Conservation (phyloP, 2,113 vertebrate species). For the Bufo bufo region DNA sequence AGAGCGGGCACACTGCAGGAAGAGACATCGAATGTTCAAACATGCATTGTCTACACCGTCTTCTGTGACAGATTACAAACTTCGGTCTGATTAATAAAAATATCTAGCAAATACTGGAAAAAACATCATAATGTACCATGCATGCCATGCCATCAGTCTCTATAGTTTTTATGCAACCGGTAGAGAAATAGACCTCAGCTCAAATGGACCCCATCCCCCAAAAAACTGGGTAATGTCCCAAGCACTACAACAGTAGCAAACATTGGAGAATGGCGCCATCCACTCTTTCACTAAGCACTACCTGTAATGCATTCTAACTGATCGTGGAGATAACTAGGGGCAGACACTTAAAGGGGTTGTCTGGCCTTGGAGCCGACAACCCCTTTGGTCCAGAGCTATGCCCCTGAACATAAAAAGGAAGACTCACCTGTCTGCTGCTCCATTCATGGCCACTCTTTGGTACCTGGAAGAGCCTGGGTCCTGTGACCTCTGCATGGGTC, state of each 20-base stretch:
- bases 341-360: too few relatives aligned
- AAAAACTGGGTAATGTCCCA: background rate
- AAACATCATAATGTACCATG: background rate
- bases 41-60: background rate
- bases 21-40: background rate
- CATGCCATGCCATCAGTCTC: background rate
- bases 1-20: conserved; percentile 87
- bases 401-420: too few relatives aligned
- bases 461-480: too few relatives aligned
- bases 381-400: too few relatives aligned
- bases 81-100: too few relatives aligned
- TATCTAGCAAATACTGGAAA: too few relatives aligned
- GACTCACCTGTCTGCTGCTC: too few relatives aligned
- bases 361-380: too few relatives aligned
- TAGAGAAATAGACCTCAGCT: background rate
- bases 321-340: background rate
- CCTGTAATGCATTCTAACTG: background rate
- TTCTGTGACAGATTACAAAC: background rate
- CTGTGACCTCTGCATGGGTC: too few relatives aligned
- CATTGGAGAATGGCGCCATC: background rate
- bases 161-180: background rate
- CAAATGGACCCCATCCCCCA: background rate
- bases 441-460: too few relatives aligned
- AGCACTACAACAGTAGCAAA: background rate
- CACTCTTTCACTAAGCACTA: background rate